Evolutionary conservation across 2,888 invertebrate species (phyloP).

Genomic region (Acronicta alni): DNA sequence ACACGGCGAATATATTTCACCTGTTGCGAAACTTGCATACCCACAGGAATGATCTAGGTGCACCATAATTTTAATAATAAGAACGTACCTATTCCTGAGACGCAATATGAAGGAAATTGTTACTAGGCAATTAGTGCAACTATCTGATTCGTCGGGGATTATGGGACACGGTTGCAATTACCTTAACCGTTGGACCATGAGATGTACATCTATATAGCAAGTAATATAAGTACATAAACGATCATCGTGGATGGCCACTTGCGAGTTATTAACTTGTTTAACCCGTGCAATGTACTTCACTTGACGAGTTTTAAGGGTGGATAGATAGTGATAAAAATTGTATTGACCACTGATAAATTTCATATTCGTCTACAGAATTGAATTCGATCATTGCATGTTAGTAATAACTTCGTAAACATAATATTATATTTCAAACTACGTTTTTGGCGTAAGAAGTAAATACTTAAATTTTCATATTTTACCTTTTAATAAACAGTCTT

Average conservation of each 20-base stretch:
- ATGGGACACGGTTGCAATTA: constrained; percentile 68
- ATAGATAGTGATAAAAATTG: too few species aligned
- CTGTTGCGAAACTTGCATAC: constrained; percentile 59
- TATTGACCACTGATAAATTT: too few species aligned
- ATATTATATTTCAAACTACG: constrained; percentile 16
- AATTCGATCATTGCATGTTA: too few species aligned
- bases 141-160: constrained; percentile 46
- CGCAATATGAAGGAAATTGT: constrained; percentile 15
- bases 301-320: too few species aligned
- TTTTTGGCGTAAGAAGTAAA: too few species aligned
- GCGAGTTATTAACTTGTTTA: constrained; percentile 60
- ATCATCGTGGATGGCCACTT: constrained; percentile 49
- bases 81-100: constrained; percentile 15
- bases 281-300: too few species aligned
- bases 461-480: constrained; percentile 36
- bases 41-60: constrained; percentile 55
- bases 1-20: constrained; percentile 61
- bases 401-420: too few species aligned
- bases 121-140: constrained; percentile 36
- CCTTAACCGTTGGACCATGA: constrained; percentile 67
- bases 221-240: constrained; percentile 61
- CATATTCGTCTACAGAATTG: too few species aligned
- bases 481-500: constrained; percentile 62
- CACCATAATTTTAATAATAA: constrained; percentile 55
- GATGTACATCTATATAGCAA: constrained; percentile 56